A percentile compares a stretch with the other conserved stretches of the same genome.
Evolutionary conservation across 2,888 invertebrate genomes (phyloP).

Genomic region (Xestia c-nigrum): DNA sequence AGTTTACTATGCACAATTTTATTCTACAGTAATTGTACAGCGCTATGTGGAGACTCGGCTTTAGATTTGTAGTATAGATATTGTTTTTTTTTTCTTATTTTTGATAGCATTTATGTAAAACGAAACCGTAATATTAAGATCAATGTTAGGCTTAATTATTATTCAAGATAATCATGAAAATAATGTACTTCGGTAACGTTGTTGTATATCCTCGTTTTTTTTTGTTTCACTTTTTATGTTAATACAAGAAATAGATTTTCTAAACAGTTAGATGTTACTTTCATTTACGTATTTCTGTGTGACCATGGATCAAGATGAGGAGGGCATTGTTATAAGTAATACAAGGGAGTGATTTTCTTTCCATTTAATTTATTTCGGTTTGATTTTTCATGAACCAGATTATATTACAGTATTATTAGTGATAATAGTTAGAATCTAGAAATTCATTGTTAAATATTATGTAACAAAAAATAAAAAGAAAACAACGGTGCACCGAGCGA

Average conservation of each 20-base stretch:
- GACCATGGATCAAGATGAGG: slow-evolving; percentile 3
- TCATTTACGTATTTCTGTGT: slow-evolving; percentile 51
- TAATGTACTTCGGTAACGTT: slow-evolving; percentile 64
- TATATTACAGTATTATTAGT: slow-evolving; percentile 91
- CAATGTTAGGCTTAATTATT: slow-evolving; percentile 62
- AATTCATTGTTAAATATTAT: slow-evolving; percentile 90
- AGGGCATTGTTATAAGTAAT: slow-evolving; percentile 48
- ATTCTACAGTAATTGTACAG: slow-evolving; percentile 20
- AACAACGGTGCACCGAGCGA: slow-evolving; percentile 84
- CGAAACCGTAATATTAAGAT: slow-evolving; percentile 63
- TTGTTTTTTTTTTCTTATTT: slow-evolving; percentile 61
- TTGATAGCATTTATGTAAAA: slow-evolving; percentile 72
- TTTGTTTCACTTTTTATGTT: slow-evolving; percentile 72
- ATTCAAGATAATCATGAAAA: slow-evolving; percentile 55
- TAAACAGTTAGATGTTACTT: slow-evolving; percentile 67
- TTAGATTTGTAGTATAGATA: slow-evolving; percentile 49
- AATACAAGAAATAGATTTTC: slow-evolving; percentile 74
- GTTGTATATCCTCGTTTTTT: slow-evolving; percentile 67
- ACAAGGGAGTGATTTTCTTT: slow-evolving; percentile 79
- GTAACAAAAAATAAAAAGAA: slow-evolving; percentile 89
- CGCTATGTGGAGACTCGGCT: slow-evolving; percentile 23
- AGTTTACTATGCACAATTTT: slow-evolving; percentile 54
- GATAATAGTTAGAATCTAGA: slow-evolving; percentile 91
- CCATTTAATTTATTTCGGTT: slow-evolving; percentile 90
- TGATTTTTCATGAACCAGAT: slow-evolving; percentile 91